Evolutionary conservation across 1,140 invertebrate species (phyloP).

Genomic region (Odontomachus brunneus): DNA sequence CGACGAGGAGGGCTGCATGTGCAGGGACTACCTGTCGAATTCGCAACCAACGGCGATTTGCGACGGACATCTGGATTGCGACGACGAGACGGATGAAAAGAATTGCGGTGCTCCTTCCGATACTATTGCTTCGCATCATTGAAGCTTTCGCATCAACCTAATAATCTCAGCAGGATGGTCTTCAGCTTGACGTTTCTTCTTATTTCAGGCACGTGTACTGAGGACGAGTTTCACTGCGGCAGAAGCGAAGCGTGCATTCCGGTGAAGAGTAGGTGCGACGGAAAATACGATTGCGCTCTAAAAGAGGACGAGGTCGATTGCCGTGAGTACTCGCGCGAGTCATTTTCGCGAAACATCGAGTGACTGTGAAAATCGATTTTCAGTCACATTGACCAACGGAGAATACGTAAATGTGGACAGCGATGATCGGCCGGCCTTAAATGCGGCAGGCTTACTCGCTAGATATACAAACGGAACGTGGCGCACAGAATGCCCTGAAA

Average conservation of each 20-base stretch:
- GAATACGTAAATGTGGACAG: slow-evolving; percentile 86
- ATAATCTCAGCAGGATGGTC: no score
- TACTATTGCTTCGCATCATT: no score
- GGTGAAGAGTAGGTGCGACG: slow-evolving; percentile 87
- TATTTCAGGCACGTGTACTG: slow-evolving; percentile 86
- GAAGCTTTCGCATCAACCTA: no score
- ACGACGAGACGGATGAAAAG: slow-evolving; percentile 91
- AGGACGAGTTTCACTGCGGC: slow-evolving; percentile 87
- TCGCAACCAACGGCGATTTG: slow-evolving; percentile 88
- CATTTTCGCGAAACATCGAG: not conserved
- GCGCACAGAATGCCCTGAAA: slow-evolving; percentile 87
- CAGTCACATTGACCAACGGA: slow-evolving; percentile 89
- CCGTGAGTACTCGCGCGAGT: slow-evolving; percentile 84
- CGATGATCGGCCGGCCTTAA: slow-evolving; percentile 87
- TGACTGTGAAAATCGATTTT: slow-evolving; percentile 73
- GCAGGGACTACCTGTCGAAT: slow-evolving; percentile 88
- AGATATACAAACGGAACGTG: slow-evolving; percentile 87
- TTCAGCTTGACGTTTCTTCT: not conserved
- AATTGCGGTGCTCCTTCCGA: slow-evolving; percentile 86
- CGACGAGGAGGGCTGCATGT: slow-evolving; percentile 91
- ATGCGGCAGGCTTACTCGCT: slow-evolving; percentile 87
- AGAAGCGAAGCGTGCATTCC: slow-evolving; percentile 87
- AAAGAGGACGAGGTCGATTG: slow-evolving; percentile 91
- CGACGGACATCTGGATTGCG: slow-evolving; percentile 92
- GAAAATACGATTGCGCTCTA: slow-evolving; percentile 87